Conservation (phyloP, 1,140 invertebrate genomes). For the Hyposmocoma kahamanoa region DNA sequence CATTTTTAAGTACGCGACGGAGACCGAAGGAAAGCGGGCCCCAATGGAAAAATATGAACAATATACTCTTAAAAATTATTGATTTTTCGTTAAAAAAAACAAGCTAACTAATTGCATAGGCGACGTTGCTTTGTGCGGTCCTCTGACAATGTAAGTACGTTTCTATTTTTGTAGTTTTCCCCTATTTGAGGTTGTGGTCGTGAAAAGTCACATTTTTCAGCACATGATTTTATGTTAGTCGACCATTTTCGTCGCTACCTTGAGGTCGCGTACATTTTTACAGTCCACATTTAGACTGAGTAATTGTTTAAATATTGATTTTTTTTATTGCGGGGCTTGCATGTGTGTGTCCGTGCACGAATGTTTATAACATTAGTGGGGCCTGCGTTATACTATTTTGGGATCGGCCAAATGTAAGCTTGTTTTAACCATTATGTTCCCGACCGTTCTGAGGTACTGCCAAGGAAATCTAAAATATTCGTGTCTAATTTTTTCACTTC, state of each 20-base stretch:
- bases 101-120: conserved; percentile 53
- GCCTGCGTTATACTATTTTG: conserved; percentile 43
- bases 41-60: conserved; percentile 67
- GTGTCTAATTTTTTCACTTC: conserved; percentile 16
- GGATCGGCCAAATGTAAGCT: conserved; percentile 55
- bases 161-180: conserved; percentile 46
- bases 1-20: conserved; percentile 57
- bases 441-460: conserved; percentile 11
- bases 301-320: conserved; percentile 67
- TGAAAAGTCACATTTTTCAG: conserved; percentile 62
- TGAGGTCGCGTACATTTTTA: conserved; percentile 15
- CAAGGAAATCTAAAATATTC: conserved; percentile 13
- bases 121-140: conserved; percentile 34
- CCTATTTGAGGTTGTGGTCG: conserved; percentile 38
- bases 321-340: conserved; percentile 27
- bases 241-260: conserved; percentile 40
- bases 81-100: conserved; percentile 63
- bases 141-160: conserved; percentile 33
- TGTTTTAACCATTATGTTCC: conserved; percentile 33
- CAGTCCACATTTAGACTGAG: conserved; percentile 4
- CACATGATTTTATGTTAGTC: conserved; percentile 38
- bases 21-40: conserved; percentile 46
- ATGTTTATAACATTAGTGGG: conserved; percentile 59
- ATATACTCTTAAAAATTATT: conserved; percentile 68
- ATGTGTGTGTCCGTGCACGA: conserved; percentile 33